Percentiles rank a stretch among this genome's conserved stretches.
These are phyloP conservation scores for Colaptes auratus DNA, from an alignment of 2,113 vertebrate genomes.

Conservation along the genomic window DNA sequence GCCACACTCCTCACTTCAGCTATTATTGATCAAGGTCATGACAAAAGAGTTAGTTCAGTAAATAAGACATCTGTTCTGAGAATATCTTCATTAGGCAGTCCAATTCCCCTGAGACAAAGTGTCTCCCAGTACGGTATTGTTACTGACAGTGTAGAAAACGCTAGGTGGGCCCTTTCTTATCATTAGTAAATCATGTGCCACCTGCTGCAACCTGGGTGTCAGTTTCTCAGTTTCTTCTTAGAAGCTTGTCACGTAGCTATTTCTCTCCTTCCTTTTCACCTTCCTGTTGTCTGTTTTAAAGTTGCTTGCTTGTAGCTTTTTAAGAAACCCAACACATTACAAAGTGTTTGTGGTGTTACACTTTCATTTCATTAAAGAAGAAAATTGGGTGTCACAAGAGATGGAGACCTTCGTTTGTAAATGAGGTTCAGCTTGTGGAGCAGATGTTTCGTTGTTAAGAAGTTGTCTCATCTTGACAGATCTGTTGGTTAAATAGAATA, in stretches of 20 bases:
- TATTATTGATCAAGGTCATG: slow-evolving; percentile 42
- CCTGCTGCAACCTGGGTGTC: background rate
- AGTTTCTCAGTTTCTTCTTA: slow-evolving; percentile 5
- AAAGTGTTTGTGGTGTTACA: background rate
- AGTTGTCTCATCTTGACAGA: background rate
- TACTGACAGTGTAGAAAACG: background rate
- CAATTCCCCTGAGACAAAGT: background rate
- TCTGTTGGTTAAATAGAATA: background rate
- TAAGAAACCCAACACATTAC: background rate
- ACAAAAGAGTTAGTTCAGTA: slow-evolving; percentile 22
- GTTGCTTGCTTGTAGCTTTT: background rate
- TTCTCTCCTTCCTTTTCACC: background rate
- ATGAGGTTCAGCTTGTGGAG: background rate
- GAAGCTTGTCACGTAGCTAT: background rate
- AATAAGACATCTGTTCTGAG: slow-evolving; percentile 17
- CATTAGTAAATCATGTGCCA: background rate
- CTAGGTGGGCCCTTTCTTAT: background rate
- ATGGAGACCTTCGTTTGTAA: background rate
- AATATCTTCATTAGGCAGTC: slow-evolving; percentile 1
- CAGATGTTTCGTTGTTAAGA: slow-evolving; percentile 2
- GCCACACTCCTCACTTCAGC: background rate
- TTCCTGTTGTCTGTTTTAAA: background rate
- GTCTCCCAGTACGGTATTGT: background rate
- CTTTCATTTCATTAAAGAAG: background rate
- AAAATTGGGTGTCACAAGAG: background rate